Evolutionary conservation across 2,888 invertebrate species (phyloP).

Genomic region (Melinaea marsaeus): DNA sequence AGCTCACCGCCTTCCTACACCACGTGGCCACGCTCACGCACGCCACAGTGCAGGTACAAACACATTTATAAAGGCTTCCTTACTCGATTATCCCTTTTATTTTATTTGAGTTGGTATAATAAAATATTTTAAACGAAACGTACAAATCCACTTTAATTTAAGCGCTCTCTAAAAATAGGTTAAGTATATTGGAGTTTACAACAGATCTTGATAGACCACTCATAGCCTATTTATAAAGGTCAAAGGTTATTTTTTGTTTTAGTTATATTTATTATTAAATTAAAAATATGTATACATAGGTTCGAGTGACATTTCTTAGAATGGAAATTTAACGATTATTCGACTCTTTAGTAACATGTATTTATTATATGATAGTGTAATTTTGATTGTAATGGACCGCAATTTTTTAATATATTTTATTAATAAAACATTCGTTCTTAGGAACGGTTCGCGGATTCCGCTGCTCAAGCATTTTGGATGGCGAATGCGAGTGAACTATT

Average conservation of each 20-base stretch:
- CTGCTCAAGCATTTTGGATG: slow-evolving; percentile 96
- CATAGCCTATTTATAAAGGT: no score
- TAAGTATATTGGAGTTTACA: neutral
- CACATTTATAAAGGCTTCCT: no score
- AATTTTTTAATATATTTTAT: neutral
- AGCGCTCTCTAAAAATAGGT: slow-evolving; percentile 1
- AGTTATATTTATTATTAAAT: no score
- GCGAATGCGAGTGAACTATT: slow-evolving; percentile 97
- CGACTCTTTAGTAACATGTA: neutral
- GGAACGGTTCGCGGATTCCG: slow-evolving; percentile 91
- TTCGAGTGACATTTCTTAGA: no score
- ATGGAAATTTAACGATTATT: no score
- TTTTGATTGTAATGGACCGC: neutral
- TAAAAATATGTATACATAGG: no score
- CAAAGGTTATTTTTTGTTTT: no score
- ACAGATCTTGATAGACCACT: neutral
- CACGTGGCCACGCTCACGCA: slow-evolving; percentile 94
- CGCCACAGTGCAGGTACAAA: slow-evolving; percentile 85
- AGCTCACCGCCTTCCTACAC: slow-evolving; percentile 91
- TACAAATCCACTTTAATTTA: neutral
- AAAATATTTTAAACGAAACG: no score
- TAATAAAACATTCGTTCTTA: slow-evolving; percentile 46
- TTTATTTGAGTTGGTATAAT: no score
- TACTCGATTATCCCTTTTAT: no score
- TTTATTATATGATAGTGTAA: neutral